Evolutionary conservation across 1,140 invertebrate species (phyloP).

Genomic region (Oryzaephilus surinamensis): DNA sequence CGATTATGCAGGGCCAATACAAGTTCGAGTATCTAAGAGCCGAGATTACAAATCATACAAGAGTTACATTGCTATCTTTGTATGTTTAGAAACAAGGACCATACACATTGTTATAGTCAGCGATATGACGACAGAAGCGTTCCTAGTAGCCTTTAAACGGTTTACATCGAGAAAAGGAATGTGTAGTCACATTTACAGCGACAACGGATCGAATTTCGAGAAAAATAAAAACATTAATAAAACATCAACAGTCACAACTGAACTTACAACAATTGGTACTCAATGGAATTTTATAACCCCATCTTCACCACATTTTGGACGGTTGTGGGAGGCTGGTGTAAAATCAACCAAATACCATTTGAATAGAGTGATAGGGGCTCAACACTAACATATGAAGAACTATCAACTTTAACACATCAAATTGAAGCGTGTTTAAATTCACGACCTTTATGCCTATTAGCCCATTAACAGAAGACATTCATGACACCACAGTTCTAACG

Average conservation of each 20-base stretch:
- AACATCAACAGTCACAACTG: too few relatives aligned
- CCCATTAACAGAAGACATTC: neutral
- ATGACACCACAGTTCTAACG: neutral
- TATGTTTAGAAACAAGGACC: constrained; percentile 17
- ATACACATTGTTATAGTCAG: constrained; percentile 29
- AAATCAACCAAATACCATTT: neutral
- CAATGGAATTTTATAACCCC: too few relatives aligned
- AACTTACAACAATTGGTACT: too few relatives aligned
- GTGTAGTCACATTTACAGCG: neutral
- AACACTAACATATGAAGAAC: constrained; percentile 1
- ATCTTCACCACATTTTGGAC: too few relatives aligned
- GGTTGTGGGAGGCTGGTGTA: too few relatives aligned
- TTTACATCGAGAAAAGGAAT: constrained; percentile 24
- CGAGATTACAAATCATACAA: constrained; percentile 18
- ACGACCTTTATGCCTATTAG: neutral
- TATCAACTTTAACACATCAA: neutral
- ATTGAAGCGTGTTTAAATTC: constrained; percentile 4
- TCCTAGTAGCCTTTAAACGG: constrained; percentile 20
- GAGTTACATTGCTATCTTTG: constrained; percentile 18
- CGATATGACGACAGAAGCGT: constrained; percentile 22
- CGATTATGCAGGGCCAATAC: too few relatives aligned
- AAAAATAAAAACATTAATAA: too few relatives aligned
- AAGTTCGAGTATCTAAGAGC: constrained; percentile 1
- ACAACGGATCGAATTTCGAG: too few relatives aligned
- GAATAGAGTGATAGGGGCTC: neutral